Conservation (phyloP, 2,888 invertebrate genomes). For the Drosophila prolongata region DNA sequence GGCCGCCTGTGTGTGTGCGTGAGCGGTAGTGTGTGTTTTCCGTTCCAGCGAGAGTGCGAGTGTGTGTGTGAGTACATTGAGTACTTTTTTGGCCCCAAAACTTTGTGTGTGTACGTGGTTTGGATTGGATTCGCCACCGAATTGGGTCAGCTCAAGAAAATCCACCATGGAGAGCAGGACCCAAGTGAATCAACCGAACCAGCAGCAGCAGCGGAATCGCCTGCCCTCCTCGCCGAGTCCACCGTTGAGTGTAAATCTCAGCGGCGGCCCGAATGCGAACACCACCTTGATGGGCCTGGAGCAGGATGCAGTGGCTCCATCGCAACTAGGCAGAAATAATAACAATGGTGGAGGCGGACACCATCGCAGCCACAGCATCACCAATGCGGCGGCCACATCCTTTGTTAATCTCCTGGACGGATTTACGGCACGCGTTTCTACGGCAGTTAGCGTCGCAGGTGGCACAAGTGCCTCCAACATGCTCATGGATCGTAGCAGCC, state of each 20-base stretch:
- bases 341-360: constrained; percentile 58
- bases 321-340: constrained; percentile 34
- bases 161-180: constrained; percentile 31
- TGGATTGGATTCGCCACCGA: constrained; percentile 44
- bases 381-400: constrained; percentile 74
- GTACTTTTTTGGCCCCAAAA: constrained; percentile 10
- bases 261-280: constrained; percentile 65
- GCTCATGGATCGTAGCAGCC: constrained; percentile 53
- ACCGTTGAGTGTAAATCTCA: constrained; percentile 56
- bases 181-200: constrained; percentile 19
- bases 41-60: constrained; percentile 19
- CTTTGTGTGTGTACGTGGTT: constrained; percentile 57
- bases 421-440: constrained; percentile 81
- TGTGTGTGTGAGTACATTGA: constrained; percentile 25
- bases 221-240: constrained; percentile 56
- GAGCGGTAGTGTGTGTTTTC: constrained; percentile 6
- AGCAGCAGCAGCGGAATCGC: constrained; percentile 53
- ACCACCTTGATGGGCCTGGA: constrained; percentile 31
- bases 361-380: constrained; percentile 78
- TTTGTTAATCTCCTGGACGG: constrained; percentile 82
- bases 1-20: constrained; percentile 30
- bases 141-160: constrained; percentile 58
- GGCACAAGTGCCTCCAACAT: constrained; percentile 47
- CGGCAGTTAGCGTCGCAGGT: constrained; percentile 76
- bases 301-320: constrained; percentile 23